These are phyloP conservation scores for Casuarius casuarius DNA, from an alignment of 2,113 vertebrate species.

Conservation along the genomic window DNA sequence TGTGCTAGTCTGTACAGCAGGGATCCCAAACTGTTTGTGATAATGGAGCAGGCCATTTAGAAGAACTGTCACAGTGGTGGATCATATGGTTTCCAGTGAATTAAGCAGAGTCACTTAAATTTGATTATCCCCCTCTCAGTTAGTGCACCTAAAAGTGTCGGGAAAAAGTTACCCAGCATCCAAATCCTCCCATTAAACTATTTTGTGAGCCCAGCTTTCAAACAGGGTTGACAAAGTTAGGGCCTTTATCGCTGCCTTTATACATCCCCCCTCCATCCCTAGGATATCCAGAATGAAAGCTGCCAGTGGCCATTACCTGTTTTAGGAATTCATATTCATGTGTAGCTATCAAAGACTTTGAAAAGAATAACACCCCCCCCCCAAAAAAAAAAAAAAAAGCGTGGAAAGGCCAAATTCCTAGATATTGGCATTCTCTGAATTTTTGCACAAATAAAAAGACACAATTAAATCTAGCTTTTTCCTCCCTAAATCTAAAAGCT, in stretches of 20 bases:
- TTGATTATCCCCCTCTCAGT: slow-evolving; percentile 36
- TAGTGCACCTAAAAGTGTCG: not conserved
- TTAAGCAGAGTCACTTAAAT: slow-evolving; percentile 44
- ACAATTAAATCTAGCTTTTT: not conserved
- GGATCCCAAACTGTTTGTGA: slow-evolving; percentile 3
- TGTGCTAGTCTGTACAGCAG: not conserved
- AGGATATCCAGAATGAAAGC: not conserved
- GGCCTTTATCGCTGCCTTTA: not conserved
- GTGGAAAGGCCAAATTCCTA: not conserved
- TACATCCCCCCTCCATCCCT: not conserved
- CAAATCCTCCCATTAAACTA: not conserved
- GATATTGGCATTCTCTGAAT: not conserved
- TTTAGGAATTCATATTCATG: not conserved
- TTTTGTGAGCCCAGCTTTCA: not conserved
- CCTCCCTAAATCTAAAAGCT: not conserved
- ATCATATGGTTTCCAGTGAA: slow-evolving; percentile 30
- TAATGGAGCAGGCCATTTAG: slow-evolving; percentile 10
- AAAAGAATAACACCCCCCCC: not conserved
- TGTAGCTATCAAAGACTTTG: not conserved
- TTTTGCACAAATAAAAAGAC: not conserved
- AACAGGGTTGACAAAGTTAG: not conserved
- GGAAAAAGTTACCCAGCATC: not conserved
- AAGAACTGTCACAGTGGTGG: slow-evolving; percentile 20
- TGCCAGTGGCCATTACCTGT: not conserved
- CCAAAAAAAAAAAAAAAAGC: not conserved